Evolutionary conservation across 2,113 vertebrate genomes (phyloP).

Genomic region (Motacilla tschutschensis): DNA sequence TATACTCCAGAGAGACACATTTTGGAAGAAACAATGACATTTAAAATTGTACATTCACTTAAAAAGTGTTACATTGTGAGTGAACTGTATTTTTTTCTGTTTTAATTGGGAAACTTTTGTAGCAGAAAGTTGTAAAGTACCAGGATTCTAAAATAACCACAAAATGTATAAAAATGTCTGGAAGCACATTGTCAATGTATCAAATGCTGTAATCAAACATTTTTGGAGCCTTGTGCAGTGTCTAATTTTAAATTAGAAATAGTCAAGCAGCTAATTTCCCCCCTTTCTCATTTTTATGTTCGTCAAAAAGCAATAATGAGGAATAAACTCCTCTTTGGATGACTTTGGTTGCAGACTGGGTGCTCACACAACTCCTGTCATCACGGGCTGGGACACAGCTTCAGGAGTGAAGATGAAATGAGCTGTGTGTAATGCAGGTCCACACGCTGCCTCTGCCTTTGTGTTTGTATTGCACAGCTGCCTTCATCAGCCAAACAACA

Average conservation of each 20-base stretch:
- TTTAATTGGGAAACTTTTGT: slow-evolving; percentile 45
- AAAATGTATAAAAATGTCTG: not conserved
- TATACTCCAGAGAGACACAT: not conserved
- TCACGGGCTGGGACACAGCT: not conserved
- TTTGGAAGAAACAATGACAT: not conserved
- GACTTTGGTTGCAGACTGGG: not conserved
- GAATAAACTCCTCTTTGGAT: not conserved
- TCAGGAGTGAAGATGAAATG: not conserved
- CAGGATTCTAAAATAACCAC: not conserved
- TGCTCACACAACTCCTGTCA: accelerated
- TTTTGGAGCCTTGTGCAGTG: not conserved
- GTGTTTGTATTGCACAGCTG: not conserved
- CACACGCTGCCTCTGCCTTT: not conserved
- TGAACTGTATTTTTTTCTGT: not conserved
- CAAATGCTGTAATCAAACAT: not conserved
- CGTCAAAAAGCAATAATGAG: not conserved
- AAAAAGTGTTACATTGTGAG: not conserved
- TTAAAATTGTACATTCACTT: not conserved
- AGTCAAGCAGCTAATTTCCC: not conserved
- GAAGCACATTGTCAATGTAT: not conserved
- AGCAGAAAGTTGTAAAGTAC: slow-evolving; percentile 4
- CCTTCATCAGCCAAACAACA: not conserved
- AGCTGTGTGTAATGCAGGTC: not conserved
- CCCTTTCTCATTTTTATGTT: not conserved
- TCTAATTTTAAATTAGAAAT: slow-evolving; percentile 12